These are phyloP conservation scores for Chloroclysta siterata DNA, from an alignment of 2,888 invertebrate genomes.

Conservation along the genomic window DNA sequence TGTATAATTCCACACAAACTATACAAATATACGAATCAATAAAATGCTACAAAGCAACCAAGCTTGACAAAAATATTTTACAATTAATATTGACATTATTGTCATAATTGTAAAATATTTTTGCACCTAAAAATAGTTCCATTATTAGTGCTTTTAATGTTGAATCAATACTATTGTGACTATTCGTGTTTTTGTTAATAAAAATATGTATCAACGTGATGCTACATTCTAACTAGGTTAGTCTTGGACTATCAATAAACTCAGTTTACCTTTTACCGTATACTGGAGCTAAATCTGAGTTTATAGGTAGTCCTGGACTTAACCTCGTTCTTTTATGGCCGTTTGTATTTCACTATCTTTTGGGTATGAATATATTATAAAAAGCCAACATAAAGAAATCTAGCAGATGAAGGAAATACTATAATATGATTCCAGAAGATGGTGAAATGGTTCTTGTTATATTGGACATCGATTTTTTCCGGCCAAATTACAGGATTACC, in stretches of 20 bases:
- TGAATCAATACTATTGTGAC: neutral
- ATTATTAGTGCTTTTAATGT: neutral
- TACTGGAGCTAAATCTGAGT: too few relatives aligned
- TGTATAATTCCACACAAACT: neutral
- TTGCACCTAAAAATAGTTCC: neutral
- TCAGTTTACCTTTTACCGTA: too few relatives aligned
- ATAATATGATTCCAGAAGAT: neutral
- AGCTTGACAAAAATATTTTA: neutral
- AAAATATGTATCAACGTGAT: neutral
- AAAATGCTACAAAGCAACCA: neutral
- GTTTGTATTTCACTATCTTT: too few relatives aligned
- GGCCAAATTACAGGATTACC: constrained; percentile 54
- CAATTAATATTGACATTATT: neutral
- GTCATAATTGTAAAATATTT: neutral
- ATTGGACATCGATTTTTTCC: constrained; percentile 53
- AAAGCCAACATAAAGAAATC: too few relatives aligned
- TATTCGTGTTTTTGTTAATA: neutral
- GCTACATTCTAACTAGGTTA: too few relatives aligned
- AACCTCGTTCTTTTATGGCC: too few relatives aligned
- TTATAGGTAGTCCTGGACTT: too few relatives aligned
- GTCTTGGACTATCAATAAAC: too few relatives aligned
- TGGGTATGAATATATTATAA: too few relatives aligned
- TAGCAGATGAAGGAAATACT: too few relatives aligned
- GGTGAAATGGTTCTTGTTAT: constrained; percentile 6
- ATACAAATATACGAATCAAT: neutral